These are phyloP conservation scores for Philotrypesis tridentata DNA, from an alignment of 1,140 invertebrate species.

Conservation along the genomic window DNA sequence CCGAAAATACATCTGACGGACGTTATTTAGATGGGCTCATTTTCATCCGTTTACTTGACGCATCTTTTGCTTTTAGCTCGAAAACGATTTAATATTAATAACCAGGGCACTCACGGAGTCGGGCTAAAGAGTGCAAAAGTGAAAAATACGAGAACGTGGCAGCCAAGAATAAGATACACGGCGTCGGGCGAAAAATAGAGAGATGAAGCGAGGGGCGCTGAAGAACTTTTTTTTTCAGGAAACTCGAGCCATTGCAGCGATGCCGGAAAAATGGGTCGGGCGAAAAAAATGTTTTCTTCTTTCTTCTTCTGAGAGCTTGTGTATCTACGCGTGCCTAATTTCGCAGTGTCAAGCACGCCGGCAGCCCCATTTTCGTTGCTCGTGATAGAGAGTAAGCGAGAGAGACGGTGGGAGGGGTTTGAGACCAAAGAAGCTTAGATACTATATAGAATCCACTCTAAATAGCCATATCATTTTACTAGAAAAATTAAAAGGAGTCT, in stretches of 20 bases:
- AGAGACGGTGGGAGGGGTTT: neutral
- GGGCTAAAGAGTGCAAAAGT: slow-evolving; percentile 2
- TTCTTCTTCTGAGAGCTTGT: neutral
- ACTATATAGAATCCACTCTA: neutral
- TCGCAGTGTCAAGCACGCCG: neutral
- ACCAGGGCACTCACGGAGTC: neutral
- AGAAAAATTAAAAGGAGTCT: too few relatives aligned
- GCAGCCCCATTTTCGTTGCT: slow-evolving; percentile 2
- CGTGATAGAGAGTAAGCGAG: neutral
- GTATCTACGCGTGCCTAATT: slow-evolving; percentile 28
- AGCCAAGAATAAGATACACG: neutral
- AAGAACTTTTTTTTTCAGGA: slow-evolving; percentile 19
- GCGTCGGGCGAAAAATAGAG: neutral
- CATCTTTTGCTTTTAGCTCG: neutral
- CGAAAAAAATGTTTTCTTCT: neutral
- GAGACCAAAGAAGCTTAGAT: neutral
- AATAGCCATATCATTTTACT: too few relatives aligned
- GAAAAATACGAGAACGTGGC: slow-evolving; percentile 4
- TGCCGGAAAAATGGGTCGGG: neutral
- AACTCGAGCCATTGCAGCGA: slow-evolving; percentile 10
- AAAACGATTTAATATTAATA: slow-evolving; percentile 5
- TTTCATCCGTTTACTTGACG: neutral
- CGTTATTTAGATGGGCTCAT: neutral
- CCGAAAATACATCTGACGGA: too few relatives aligned
- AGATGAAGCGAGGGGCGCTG: neutral